Evolutionary conservation across 1,140 invertebrate genomes (phyloP), one percentile per base, ranked within the genome.

Genomic region (Drosophila auraria): DNA sequence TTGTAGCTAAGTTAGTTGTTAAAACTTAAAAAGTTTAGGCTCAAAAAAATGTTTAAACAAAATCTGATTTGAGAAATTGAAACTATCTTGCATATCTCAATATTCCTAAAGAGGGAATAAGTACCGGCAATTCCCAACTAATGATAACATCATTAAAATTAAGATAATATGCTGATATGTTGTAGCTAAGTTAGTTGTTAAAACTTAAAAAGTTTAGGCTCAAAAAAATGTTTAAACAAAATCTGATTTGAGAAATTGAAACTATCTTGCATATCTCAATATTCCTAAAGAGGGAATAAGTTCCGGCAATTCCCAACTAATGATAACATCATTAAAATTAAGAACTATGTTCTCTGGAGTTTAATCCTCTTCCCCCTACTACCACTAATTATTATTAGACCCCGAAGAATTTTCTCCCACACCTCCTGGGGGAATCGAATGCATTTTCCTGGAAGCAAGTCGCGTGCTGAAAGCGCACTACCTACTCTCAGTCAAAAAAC

Each of bases 401-500:
- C 17, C 17, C 8, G 5, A 51, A n/a, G 45, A 25, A 73, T 72
- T 73, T 51, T 14, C 27, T 30, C 14, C 27, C 20, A 49, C 30
- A 23, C 9, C 11, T 40, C 49, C 62, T 11, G 3, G 14, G 36
- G n/a, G 50, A 25, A 57, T 44, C 40, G 20, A 23, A 42, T 74
- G 68, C 63, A 73, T 51, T 61, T 73, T 73, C 71, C 47, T 61
- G 47, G 69, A 74, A 74, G 68, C 47, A 20, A 60, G 56, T 74
- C 56, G 69, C 69, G 71, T 74, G 71, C 71, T 38, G 70, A 25
- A 45, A 53, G 30, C 56, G n/a, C 68, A 60, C 68, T 38, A 38
- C 70, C 38, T 33, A 44, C 20, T 38, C 36, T 5, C 54, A n/a
- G 11, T 38, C 14, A 60, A 74, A 73, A 49, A 74, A 58, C 27